Percentiles rank a stretch among this genome's conserved stretches.
Evolutionary conservation across 2,888 invertebrate genomes (phyloP).

Genomic region (Hipparchia semele): DNA sequence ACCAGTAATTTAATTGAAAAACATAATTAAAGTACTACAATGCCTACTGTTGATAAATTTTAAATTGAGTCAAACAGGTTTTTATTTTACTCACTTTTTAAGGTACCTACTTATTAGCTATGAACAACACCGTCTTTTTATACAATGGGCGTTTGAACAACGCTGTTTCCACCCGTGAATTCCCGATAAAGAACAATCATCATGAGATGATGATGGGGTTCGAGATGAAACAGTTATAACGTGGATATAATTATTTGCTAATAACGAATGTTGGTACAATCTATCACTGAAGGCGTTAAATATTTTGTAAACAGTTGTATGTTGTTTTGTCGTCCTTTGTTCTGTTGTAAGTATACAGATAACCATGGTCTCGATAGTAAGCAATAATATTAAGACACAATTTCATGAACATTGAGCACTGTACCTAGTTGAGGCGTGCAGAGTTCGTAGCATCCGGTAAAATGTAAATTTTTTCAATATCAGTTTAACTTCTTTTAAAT

Average conservation of each 20-base stretch:
- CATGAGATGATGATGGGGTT: not conserved
- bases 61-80: not conserved
- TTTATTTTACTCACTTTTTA: not conserved
- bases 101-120: not conserved
- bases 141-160: too few relatives aligned
- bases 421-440: too few relatives aligned
- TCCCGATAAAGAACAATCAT: not conserved
- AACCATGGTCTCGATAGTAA: too few relatives aligned
- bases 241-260: conserved; percentile 1
- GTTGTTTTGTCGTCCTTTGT: conserved; percentile 14
- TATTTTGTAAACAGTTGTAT: conserved; percentile 33
- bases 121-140: not conserved
- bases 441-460: too few relatives aligned
- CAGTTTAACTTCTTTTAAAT: too few relatives aligned
- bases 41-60: too few relatives aligned
- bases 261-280: conserved; percentile 18
- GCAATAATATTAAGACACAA: too few relatives aligned
- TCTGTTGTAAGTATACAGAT: not conserved
- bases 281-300: conserved; percentile 25
- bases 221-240: not conserved
- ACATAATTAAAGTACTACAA: not conserved
- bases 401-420: too few relatives aligned
- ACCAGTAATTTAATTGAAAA: not conserved
- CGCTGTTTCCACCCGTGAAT: not conserved
- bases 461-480: too few relatives aligned